Conservation (phyloP, 2,888 invertebrate genomes). For the Pristionchus japonicus region DNA sequence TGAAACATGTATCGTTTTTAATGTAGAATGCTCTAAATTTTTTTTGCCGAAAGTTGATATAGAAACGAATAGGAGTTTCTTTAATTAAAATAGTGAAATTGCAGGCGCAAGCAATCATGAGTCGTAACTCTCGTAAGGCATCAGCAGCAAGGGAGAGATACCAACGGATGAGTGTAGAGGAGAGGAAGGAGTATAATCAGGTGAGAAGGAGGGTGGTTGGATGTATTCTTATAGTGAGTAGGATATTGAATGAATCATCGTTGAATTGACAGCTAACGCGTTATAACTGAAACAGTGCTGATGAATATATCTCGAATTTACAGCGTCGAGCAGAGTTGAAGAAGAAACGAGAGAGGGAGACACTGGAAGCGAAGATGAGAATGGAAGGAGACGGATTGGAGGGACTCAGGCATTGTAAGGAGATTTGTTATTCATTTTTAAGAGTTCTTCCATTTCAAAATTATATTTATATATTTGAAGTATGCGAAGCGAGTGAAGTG, state of each 20-base stretch:
- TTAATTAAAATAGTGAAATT: background rate
- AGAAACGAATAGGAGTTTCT: background rate
- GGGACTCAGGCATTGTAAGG: background rate
- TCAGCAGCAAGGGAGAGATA: slow-evolving; percentile 59
- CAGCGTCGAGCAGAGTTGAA: slow-evolving; percentile 31
- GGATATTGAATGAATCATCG: too few relatives aligned
- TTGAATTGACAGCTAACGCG: background rate
- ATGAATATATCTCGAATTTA: too few relatives aligned
- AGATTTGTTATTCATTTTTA: too few relatives aligned
- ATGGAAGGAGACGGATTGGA: background rate
- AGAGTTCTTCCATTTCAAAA: background rate
- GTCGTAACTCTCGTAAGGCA: slow-evolving; percentile 61
- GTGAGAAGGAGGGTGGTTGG: background rate
- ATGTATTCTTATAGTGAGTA: too few relatives aligned
- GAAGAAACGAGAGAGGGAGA: background rate
- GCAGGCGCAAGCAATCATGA: slow-evolving; percentile 63
- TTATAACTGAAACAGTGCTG: too few relatives aligned
- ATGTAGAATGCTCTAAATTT: too few relatives aligned
- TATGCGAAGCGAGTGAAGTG: background rate
- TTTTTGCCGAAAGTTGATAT: too few relatives aligned
- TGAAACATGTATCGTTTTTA: background rate
- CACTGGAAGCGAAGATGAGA: background rate
- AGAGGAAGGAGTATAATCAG: slow-evolving; percentile 53
- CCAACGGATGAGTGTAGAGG: slow-evolving; percentile 58
- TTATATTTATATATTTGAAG: background rate